Conservation (phyloP, 1,140 invertebrate genomes). For the Lanistes nyassanus region DNA sequence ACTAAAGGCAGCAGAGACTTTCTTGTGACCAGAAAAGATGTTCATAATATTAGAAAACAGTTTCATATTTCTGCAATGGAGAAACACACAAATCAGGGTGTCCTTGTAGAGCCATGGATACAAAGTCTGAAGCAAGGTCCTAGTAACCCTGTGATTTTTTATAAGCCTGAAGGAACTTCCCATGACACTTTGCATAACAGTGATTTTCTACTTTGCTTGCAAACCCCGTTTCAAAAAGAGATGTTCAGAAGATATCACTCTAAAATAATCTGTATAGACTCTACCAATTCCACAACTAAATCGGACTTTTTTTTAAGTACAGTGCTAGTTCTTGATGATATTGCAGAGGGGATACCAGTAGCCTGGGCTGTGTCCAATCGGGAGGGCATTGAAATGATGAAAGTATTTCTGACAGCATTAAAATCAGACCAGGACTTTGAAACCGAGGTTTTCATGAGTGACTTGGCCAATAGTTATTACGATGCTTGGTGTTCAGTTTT, state of each 20-base stretch:
- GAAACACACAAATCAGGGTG: not conserved
- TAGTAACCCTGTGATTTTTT: constrained; percentile 3
- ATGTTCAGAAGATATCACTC: not conserved
- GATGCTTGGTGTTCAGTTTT: not conserved
- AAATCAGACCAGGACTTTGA: constrained; percentile 3
- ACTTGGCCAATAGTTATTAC: not conserved
- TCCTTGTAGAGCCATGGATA: not conserved
- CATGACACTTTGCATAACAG: not conserved
- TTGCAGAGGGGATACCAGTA: not conserved
- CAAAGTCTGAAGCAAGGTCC: not conserved
- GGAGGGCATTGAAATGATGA: not conserved
- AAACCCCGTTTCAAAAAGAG: not conserved
- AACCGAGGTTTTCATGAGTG: constrained; percentile 2
- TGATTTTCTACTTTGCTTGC: not conserved
- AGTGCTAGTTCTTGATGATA: not conserved
- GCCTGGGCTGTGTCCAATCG: not conserved
- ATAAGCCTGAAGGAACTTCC: not conserved
- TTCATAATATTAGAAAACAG: too few species aligned
- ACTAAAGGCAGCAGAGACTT: too few species aligned
- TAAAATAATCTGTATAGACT: not conserved
- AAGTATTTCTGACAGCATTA: not conserved
- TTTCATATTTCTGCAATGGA: not conserved
- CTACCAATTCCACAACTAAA: not conserved
- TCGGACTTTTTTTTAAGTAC: not conserved
- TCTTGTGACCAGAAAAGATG: too few species aligned